Conservation (phyloP, 2,113 vertebrate genomes). For the Neotoma lepida region DNA sequence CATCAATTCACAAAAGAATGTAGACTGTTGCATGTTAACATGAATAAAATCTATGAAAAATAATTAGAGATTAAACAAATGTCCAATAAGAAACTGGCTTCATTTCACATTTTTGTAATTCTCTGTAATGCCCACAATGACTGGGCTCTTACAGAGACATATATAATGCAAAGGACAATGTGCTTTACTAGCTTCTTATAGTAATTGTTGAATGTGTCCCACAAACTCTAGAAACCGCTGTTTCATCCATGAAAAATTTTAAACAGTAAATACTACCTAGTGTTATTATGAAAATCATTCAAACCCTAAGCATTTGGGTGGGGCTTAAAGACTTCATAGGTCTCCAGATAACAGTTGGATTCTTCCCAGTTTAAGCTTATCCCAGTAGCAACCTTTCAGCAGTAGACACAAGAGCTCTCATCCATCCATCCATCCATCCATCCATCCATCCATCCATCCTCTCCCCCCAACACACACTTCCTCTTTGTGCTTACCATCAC, state of each 20-base stretch:
- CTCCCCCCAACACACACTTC: neutral
- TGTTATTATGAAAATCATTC: constrained; percentile 3
- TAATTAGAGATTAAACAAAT: neutral
- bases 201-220: neutral
- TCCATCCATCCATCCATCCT: no score
- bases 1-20: neutral
- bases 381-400: neutral
- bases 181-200: neutral
- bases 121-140: neutral
- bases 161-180: neutral
- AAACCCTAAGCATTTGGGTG: neutral
- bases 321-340: neutral
- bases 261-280: neutral
- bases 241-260: neutral
- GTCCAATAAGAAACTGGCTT: neutral
- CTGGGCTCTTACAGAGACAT: neutral
- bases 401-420: neutral
- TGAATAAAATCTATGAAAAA: neutral
- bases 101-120: constrained; percentile 7
- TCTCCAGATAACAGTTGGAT: neutral
- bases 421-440: neutral
- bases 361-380: neutral
- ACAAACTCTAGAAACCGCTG: neutral
- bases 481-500: neutral
- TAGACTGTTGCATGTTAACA: neutral